A percentile compares a stretch with the other conserved stretches of the same genome.
Conservation (phyloP, 2,113 vertebrate species). For the Ancistrus triradiatus region DNA sequence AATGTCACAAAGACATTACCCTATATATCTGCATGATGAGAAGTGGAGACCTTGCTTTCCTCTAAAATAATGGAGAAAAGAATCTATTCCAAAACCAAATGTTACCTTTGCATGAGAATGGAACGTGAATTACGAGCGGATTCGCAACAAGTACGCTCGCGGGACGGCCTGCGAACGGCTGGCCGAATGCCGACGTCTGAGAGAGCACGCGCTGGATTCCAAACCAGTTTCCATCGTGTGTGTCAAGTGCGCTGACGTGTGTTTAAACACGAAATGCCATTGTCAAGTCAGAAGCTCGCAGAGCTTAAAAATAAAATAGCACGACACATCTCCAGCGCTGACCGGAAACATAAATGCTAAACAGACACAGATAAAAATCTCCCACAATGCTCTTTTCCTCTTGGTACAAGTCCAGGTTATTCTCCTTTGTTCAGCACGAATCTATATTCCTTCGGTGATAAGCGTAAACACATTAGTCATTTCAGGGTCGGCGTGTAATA, state of each 20-base stretch:
- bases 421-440: constrained; percentile 46
- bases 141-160: constrained; percentile 45
- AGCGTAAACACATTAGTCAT: constrained; percentile 54
- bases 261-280: constrained; percentile 20
- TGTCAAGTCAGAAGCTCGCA: constrained; percentile 4
- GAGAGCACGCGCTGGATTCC: constrained; percentile 22
- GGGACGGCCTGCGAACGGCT: constrained; percentile 46
- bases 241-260: constrained; percentile 19
- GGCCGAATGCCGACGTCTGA: constrained; percentile 41
- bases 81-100: constrained; percentile 71
- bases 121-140: constrained; percentile 51
- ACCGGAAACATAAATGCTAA: constrained; percentile 25
- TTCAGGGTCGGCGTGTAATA: constrained; percentile 48
- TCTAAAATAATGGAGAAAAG: constrained; percentile 62
- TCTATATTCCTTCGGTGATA: constrained; percentile 54
- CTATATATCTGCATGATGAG: constrained; percentile 69
- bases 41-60: constrained; percentile 52
- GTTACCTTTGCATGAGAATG: constrained; percentile 74
- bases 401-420: constrained; percentile 36
- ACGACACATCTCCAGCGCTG: background rate
- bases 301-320: constrained; percentile 6
- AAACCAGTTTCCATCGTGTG: background rate
- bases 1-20: constrained; percentile 72
- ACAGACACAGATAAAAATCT: constrained; percentile 39
- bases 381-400: constrained; percentile 9